Evolutionary conservation across 2,888 invertebrate species (phyloP).

Genomic region (Sicus ferrugineus): DNA sequence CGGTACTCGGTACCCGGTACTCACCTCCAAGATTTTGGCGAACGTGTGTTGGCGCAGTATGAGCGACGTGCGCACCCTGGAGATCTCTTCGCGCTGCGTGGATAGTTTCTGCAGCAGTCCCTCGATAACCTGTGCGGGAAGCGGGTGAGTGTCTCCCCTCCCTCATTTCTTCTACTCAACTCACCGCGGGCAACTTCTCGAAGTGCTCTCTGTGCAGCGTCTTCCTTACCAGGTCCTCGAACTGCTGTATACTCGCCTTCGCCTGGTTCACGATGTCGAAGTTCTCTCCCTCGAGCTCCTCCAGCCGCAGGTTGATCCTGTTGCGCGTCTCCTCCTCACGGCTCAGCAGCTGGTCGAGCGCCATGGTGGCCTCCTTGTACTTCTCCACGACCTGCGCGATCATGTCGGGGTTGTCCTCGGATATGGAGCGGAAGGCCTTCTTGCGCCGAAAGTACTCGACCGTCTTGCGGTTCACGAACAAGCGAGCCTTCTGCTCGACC

Average conservation of each 20-base stretch:
- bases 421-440: conserved; percentile 46
- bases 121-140: conserved; percentile 42
- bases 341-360: conserved; percentile 44
- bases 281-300: conserved; percentile 18
- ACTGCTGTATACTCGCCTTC: conserved; percentile 15
- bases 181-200: conserved; percentile 41
- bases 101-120: conserved; percentile 43
- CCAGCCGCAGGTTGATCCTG: background rate
- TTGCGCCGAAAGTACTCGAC: conserved; percentile 51
- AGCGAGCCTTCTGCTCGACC: conserved; percentile 38
- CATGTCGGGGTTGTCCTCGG: conserved; percentile 39
- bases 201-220: conserved; percentile 30
- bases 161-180: background rate
- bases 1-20: conserved; percentile 22
- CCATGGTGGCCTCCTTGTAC: conserved; percentile 38
- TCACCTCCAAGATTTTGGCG: conserved; percentile 47
- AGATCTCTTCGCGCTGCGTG: conserved; percentile 49
- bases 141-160: background rate
- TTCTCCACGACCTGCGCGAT: conserved; percentile 15
- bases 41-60: conserved; percentile 51
- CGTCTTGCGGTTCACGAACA: conserved; percentile 48
- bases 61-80: conserved; percentile 47
- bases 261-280: conserved; percentile 2
- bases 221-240: conserved; percentile 36
- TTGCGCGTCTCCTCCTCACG: conserved; percentile 34